Conservation (phyloP, 1,140 invertebrate genomes). For the Euura lappo region DNA sequence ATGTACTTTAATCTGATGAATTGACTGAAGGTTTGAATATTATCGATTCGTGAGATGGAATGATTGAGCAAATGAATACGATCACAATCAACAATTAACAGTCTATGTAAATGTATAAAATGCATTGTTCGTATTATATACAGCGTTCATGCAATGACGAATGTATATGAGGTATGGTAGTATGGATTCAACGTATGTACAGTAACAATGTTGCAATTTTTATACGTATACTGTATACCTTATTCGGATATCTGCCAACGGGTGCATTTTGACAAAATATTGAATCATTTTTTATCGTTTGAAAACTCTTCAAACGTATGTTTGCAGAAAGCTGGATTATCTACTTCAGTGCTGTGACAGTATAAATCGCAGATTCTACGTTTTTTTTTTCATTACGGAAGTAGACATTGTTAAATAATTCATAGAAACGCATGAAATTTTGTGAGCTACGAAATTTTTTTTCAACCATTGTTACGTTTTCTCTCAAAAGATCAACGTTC, state of each 20-base stretch:
- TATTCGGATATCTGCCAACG: constrained; percentile 48
- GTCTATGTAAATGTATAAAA: too few species aligned
- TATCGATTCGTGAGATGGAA: neutral
- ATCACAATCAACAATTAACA: neutral
- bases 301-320: neutral
- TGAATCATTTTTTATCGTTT: constrained; percentile 26
- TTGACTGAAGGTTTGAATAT: neutral
- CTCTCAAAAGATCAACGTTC: constrained; percentile 20
- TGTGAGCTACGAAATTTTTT: too few species aligned
- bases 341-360: neutral
- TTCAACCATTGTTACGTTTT: neutral
- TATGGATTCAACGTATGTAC: constrained; percentile 20
- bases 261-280: constrained; percentile 47
- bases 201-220: constrained; percentile 26
- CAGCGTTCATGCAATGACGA: constrained; percentile 34
- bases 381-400: neutral
- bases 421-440: neutral
- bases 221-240: constrained; percentile 36
- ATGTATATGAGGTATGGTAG: constrained; percentile 27
- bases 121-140: neutral
- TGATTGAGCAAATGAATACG: neutral
- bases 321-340: neutral
- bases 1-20: neutral
- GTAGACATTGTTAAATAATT: neutral
- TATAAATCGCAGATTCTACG: neutral